Conservation (phyloP, 2,113 vertebrate genomes). For the Esox niger region DNA sequence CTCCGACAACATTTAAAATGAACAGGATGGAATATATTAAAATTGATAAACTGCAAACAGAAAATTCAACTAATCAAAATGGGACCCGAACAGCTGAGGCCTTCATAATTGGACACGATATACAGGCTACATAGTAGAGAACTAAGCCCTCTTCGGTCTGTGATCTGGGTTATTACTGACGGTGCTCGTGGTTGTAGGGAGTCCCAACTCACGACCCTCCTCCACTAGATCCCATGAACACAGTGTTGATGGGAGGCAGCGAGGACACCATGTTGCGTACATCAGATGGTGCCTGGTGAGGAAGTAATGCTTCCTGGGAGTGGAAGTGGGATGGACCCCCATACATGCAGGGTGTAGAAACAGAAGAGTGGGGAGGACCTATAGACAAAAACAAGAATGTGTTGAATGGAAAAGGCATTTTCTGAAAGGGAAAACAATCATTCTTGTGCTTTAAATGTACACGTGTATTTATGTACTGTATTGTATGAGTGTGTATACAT, state of each 20-base stretch:
- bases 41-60: no score
- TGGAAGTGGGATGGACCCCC: constrained; percentile 76
- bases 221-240: constrained; percentile 87
- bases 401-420: neutral
- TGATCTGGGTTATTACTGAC: no score
- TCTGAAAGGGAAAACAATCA: neutral
- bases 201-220: constrained; percentile 74
- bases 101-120: neutral
- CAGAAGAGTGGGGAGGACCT: constrained; percentile 70
- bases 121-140: neutral
- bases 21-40: no score
- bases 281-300: constrained; percentile 67
- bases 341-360: constrained; percentile 91
- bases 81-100: neutral
- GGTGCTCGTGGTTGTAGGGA: no score
- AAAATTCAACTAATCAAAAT: neutral
- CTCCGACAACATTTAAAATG: no score
- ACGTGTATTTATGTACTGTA: no score
- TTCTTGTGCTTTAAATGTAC: no score
- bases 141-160: no score
- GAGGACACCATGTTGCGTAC: constrained; percentile 84
- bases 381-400: constrained; percentile 26
- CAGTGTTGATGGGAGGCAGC: constrained; percentile 95
- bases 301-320: constrained; percentile 80
- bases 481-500: no score